Evolutionary conservation across 2,113 vertebrate species (phyloP).

Genomic region (Xenotilapia caudafasciata): DNA sequence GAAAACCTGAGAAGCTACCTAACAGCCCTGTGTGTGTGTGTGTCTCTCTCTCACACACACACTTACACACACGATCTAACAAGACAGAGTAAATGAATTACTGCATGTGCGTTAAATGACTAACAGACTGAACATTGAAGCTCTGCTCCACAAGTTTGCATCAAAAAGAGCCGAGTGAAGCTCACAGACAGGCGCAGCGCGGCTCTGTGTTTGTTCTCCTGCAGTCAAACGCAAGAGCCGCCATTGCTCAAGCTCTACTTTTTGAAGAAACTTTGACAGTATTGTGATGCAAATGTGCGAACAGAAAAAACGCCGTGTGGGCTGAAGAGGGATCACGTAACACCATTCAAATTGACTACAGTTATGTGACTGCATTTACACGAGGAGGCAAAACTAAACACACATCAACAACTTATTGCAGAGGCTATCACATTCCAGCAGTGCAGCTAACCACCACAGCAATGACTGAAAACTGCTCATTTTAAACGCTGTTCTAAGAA

Average conservation of each 20-base stretch:
- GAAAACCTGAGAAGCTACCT: constrained; percentile 64
- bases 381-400: constrained; percentile 3
- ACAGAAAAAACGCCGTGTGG: neutral
- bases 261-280: neutral
- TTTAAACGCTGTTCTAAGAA: neutral
- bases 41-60: neutral
- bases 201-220: neutral
- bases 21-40: neutral
- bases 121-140: neutral
- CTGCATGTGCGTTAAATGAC: neutral
- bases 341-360: neutral
- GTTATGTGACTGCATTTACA: neutral
- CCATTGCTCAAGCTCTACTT: neutral
- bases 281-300: neutral
- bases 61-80: neutral
- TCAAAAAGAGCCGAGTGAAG: neutral
- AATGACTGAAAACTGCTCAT: neutral
- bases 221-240: neutral
- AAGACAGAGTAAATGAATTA: neutral
- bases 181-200: neutral
- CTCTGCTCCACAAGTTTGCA: neutral
- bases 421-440: neutral
- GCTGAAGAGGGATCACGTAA: neutral
- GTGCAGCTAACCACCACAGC: neutral
- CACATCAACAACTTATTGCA: neutral